Base-by-base conservation (phyloP, 2,888 invertebrate species). In the Ophraella communa region DNA sequence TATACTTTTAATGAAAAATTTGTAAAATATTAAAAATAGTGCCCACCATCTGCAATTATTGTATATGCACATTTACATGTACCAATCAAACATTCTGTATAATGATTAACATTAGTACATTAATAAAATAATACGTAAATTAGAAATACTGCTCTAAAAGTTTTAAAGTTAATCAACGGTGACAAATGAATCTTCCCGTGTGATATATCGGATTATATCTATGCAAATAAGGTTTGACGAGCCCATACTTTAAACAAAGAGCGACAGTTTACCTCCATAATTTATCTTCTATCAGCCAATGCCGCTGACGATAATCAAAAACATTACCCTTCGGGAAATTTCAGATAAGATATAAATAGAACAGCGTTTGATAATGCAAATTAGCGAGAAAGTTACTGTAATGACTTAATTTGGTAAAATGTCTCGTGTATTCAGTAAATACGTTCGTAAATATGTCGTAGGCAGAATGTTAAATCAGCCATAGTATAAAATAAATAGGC, bases 321-420 rank as follows among this genome's bases (percentile, higher is more conserved):
- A 45, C 45, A 45, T 44, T 44, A 42, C 27, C 44, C 24, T n/a
- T 27, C 10, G 14, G 24, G 18, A 24, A 55, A 44, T 11, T 44
- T 18, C 18, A n/a, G 44, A 55, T 55, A 42, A 55, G 55, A 27
- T 55, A 55, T 55, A 55, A 55, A 55, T 54, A 54, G 39, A 20
- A n/a, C 21, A 1, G 21, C n/a, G 20, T 4, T 35, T 33, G 11
- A 18, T 33, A 52, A 52, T 33, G 27, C 17, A 2, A n/a, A 35
- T 39, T 8, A 8, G 4, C 23, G 33, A 11, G n/a, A 21, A 39
- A 24, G 35, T 54, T 54, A 21, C 23, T 54, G n/a, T 54, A 7
- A 7, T 17, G 14, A 23, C 24, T n/a, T 39, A 35, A 54, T 23
- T 54, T 23, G 39, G 24, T 23, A n/a, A n/a, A n/a, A n/a, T n/a